Conservation (phyloP, 2,888 invertebrate genomes). For the Sisyra nigra region DNA sequence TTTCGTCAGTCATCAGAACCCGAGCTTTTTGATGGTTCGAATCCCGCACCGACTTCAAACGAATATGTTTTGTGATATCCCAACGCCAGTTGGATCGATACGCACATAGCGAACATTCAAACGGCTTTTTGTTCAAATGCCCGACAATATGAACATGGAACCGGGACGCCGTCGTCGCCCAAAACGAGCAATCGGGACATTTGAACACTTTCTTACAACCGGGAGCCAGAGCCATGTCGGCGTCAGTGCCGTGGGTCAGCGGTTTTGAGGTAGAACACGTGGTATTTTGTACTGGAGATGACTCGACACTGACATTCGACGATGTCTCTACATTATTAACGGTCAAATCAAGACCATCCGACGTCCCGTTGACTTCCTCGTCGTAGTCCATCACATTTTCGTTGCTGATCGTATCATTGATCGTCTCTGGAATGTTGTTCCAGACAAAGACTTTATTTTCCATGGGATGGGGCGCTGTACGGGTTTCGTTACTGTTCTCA, state of each 20-base stretch:
- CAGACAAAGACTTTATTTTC: constrained; percentile 69
- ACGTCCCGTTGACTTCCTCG: constrained; percentile 23
- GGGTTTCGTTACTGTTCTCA: constrained; percentile 23
- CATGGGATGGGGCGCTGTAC: constrained; percentile 47
- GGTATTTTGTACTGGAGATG: constrained; percentile 10
- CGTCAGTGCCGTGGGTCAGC: constrained; percentile 37
- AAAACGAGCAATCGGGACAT: constrained; percentile 83
- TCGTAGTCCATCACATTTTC: constrained; percentile 3
- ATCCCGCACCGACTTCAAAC: constrained; percentile 73
- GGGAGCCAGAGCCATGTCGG: constrained; percentile 41
- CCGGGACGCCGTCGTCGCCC: constrained; percentile 83
- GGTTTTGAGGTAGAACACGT: constrained; percentile 34
- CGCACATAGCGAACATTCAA: constrained; percentile 86
- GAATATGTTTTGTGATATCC: constrained; percentile 93
- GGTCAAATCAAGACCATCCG: constrained; percentile 20
- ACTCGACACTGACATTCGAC: not conserved
- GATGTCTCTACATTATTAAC: constrained; percentile 21
- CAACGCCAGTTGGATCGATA: constrained; percentile 93
- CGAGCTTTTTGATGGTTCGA: constrained; percentile 64
- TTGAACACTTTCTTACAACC: constrained; percentile 70
- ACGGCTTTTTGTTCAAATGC: constrained; percentile 83
- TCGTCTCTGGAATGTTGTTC: constrained; percentile 43
- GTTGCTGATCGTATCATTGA: constrained; percentile 15
- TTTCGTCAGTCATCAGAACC: constrained; percentile 82
- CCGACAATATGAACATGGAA: constrained; percentile 91